Percentiles rank a stretch among this genome's conserved stretches.
Conservation (phyloP, 2,888 invertebrate species). For the Pimpla rufipes region DNA sequence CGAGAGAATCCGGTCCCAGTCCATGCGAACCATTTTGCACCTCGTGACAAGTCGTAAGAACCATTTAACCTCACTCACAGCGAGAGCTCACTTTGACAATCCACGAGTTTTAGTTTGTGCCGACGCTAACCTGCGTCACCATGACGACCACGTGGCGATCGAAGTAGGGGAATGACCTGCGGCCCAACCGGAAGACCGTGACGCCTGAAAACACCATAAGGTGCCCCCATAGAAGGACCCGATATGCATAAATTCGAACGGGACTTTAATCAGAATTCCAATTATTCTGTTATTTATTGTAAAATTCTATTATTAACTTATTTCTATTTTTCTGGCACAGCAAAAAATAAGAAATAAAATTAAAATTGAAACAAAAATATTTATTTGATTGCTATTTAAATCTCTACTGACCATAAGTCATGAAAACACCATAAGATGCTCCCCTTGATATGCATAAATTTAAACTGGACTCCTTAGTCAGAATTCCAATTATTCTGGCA, state of each 20-base stretch:
- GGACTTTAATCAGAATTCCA: not conserved
- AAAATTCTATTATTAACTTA: not conserved
- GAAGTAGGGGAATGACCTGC: conserved; percentile 24
- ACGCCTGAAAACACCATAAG: not conserved
- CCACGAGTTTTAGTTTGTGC: conserved; percentile 57
- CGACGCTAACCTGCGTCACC: conserved; percentile 56
- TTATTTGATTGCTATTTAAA: no score
- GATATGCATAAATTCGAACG: not conserved
- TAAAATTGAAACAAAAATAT: no score
- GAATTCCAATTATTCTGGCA: no score
- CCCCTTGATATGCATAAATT: no score
- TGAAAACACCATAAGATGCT: no score
- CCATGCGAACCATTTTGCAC: conserved; percentile 75
- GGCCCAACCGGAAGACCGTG: not conserved
- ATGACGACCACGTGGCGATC: conserved; percentile 44
- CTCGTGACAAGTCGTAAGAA: not conserved
- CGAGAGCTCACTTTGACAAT: conserved; percentile 49
- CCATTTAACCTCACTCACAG: conserved; percentile 39
- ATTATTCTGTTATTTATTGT: not conserved
- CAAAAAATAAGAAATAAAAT: no score
- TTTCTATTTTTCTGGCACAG: no score
- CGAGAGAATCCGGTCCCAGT: conserved; percentile 78
- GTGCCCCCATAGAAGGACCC: not conserved
- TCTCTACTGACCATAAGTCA: no score
- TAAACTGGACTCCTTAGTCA: no score